A percentile compares a stretch with the other conserved stretches of the same genome.
Conservation (phyloP, 2,888 invertebrate species). For the Papilio protenor region DNA sequence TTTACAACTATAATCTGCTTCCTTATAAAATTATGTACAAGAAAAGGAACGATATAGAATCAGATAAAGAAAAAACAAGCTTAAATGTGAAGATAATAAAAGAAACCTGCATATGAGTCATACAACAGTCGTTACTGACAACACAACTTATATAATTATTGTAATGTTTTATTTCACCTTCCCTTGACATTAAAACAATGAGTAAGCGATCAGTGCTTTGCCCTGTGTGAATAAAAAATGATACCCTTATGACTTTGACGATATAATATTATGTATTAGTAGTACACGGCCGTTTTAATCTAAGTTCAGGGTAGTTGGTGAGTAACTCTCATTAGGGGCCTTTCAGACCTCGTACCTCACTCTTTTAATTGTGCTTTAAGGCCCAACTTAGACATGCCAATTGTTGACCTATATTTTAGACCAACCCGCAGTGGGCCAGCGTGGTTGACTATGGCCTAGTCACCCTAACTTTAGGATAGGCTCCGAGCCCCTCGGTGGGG, state of each 20-base stretch:
- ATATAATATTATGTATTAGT: not conserved
- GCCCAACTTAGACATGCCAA: too few species aligned
- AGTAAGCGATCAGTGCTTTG: slow-evolving; percentile 1
- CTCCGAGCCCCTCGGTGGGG: too few species aligned
- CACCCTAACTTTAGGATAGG: too few species aligned
- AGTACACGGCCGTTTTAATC: slow-evolving; percentile 1
- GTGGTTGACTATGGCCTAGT: too few species aligned
- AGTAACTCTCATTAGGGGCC: not conserved
- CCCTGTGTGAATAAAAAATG: slow-evolving; percentile 34
- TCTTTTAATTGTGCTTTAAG: too few species aligned
- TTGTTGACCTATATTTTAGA: too few species aligned
- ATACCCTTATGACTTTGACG: not conserved
- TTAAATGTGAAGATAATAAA: not conserved
- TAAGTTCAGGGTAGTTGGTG: not conserved
- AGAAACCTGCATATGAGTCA: not conserved
- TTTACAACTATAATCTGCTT: not conserved
- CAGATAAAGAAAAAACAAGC: not conserved
- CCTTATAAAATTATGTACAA: not conserved
- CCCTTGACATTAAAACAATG: slow-evolving; percentile 4
- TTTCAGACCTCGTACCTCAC: too few species aligned
- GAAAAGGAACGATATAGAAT: not conserved
- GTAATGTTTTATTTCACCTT: not conserved
- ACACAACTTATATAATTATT: slow-evolving; percentile 4
- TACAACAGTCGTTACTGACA: not conserved
- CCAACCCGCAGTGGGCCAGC: too few species aligned